A percentile compares a stretch with the other conserved stretches of the same genome.
These are phyloP conservation scores for Oreamnos americanus DNA, from an alignment of 2,113 vertebrate genomes.

Conservation along the genomic window DNA sequence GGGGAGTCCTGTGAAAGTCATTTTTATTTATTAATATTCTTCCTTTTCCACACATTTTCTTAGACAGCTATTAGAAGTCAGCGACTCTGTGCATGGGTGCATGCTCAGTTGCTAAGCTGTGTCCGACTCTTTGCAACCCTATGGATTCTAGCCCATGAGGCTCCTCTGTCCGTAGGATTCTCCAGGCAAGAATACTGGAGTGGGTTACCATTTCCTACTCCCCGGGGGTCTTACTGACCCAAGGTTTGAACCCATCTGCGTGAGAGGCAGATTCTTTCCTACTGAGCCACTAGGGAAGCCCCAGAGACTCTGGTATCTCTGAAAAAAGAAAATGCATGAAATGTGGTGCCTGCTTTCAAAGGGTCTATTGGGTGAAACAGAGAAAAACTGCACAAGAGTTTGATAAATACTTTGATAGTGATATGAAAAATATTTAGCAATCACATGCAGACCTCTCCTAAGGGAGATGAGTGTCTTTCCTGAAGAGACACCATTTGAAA, in stretches of 20 bases:
- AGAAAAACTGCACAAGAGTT: not conserved
- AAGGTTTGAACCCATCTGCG: fast-evolving
- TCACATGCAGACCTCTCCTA: fast-evolving
- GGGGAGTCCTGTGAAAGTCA: not conserved
- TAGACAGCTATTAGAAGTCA: not conserved
- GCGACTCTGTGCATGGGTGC: not conserved
- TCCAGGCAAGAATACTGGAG: not conserved
- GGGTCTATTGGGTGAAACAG: not conserved
- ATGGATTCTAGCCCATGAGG: not conserved
- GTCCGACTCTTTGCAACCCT: not conserved
- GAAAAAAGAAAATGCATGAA: not conserved
- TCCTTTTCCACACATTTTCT: not conserved
- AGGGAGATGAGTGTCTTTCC: not conserved
- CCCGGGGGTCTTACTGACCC: not conserved
- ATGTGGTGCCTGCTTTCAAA: not conserved
- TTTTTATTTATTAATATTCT: not conserved
- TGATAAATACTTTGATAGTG: not conserved
- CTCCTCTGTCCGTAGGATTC: not conserved
- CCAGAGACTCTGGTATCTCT: not conserved
- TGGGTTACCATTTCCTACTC: not conserved
- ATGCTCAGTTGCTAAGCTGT: not conserved
- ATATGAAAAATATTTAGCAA: not conserved
- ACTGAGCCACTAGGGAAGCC: not conserved
- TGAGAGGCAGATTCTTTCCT: not conserved
- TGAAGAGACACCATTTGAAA: not conserved